Evolutionary conservation across 2,888 invertebrate species (phyloP).

Genomic region (Lordiphosa fenestrarum): DNA sequence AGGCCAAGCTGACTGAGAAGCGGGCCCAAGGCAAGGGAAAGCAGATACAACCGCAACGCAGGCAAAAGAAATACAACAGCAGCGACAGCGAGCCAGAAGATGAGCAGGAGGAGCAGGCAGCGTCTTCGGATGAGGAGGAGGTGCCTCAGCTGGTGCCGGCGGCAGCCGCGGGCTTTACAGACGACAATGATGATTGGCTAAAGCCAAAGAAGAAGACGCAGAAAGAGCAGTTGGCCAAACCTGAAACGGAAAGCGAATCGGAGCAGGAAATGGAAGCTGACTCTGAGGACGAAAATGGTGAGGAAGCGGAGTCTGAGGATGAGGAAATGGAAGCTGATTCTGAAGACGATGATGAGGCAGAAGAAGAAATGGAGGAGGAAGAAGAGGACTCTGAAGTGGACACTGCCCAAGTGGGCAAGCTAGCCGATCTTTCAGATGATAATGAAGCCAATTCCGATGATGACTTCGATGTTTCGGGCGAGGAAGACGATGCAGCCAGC

Average conservation of each 20-base stretch:
- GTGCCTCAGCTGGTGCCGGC: conserved; percentile 41
- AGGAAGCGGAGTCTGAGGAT: conserved; percentile 36
- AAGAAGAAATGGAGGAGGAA: conserved; percentile 44
- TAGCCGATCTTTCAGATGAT: conserved; percentile 72
- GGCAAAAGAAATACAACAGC: conserved; percentile 72
- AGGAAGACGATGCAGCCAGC: conserved; percentile 60
- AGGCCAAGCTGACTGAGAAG: conserved; percentile 68
- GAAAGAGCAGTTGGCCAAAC: conserved; percentile 63
- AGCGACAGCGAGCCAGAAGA: conserved; percentile 67
- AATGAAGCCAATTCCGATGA: conserved; percentile 79
- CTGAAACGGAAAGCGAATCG: conserved; percentile 54
- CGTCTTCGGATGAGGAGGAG: conserved; percentile 52
- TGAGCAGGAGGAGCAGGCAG: conserved; percentile 47
- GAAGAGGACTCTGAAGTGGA: conserved; percentile 62
- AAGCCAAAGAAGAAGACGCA: conserved; percentile 82
- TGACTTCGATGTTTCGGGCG: conserved; percentile 80
- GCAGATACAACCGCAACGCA: conserved; percentile 29
- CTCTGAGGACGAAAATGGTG: conserved; percentile 39
- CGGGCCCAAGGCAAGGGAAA: conserved; percentile 24
- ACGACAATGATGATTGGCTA: conserved; percentile 87
- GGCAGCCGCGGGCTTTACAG: conserved; percentile 83
- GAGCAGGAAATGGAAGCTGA: conserved; percentile 51
- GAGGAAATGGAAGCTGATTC: conserved; percentile 38
- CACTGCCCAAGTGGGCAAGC: conserved; percentile 72
- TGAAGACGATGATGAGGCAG: conserved; percentile 24